Percentiles rank a stretch among this genome's conserved stretches.
Evolutionary conservation across 2,797 vertebrate species (phyloP).

Genomic region (Xenentodon cancila): DNA sequence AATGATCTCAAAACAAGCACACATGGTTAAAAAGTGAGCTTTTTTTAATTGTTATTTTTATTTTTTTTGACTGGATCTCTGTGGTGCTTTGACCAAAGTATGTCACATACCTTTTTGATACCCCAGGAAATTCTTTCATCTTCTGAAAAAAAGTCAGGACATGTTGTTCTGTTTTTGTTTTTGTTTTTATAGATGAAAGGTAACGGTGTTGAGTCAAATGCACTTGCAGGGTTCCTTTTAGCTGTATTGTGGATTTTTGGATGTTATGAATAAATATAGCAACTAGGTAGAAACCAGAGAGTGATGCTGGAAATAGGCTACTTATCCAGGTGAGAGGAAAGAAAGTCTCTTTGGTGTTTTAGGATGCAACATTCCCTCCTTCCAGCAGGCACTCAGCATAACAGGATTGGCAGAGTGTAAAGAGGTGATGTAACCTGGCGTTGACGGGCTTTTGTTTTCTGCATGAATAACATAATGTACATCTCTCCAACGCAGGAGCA

Average conservation of each 20-base stretch:
- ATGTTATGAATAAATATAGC: conserved; percentile 41
- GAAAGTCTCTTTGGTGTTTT: conserved; percentile 10
- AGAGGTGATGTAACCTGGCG: conserved; percentile 35
- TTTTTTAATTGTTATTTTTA: background rate
- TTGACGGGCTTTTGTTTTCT: conserved; percentile 31
- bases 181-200: background rate
- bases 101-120: no score
- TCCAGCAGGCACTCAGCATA: conserved; percentile 2
- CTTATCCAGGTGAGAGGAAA: conserved; percentile 22
- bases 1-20: no score
- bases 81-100: no score
- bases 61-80: background rate
- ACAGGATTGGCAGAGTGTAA: conserved; percentile 44
- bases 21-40: background rate
- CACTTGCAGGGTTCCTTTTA: background rate
- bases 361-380: background rate
- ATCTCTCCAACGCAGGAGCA: conserved; percentile 19
- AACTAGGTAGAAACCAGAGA: conserved; percentile 18
- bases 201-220: conserved; percentile 2
- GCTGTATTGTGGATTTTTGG: conserved; percentile 2
- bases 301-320: conserved; percentile 18
- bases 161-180: no score
- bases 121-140: no score
- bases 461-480: conserved; percentile 46
- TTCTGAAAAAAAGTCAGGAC: no score